Evolutionary conservation across 1,140 invertebrate species (phyloP), one percentile per base, ranked within the genome.

Genomic region (Bathynomus jamesi): DNA sequence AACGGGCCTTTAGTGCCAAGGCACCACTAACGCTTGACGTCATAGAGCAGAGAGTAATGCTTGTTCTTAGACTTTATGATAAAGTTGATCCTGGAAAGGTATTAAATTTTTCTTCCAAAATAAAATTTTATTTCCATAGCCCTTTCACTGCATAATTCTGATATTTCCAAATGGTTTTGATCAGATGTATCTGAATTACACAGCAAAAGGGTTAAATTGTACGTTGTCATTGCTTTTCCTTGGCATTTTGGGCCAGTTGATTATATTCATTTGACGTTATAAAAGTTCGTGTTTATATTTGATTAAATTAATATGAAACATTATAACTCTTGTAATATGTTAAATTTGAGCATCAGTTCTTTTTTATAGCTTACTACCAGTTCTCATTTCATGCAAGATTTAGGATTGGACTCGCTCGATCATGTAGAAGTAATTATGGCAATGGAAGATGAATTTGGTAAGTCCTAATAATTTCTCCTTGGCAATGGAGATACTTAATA

Each of bases 351-450:
- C n/a, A n/a, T n/a, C n/a, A n/a, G n/a, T n/a, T n/a, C n/a, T n/a
- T n/a, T n/a, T 76, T 86, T 88, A 76, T 84, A 98, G 94, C 82
- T 99, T 7, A 88, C 86, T 27, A 78, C 95, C 67, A 91, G 98
- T 3, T 92, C 94, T 13, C 94, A 99, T 84, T 99, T 99, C 81
- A 93, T 96, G 75, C 95, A 95, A 82, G 97, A 99, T 82, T 84
- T 99, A 75, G 97, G 96, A 46, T 84, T 99, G 72, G 97, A 99
- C 82, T 98, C 95, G 5, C 83, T 99, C 74, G 97, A 99, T 84
- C 96, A 98, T 84, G 96, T 99, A 29, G 97, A 99, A 86, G 89
- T 99, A 60, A 96, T 99, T 70, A 99, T 99, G 95, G 95, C 95
- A 1, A 95, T 99, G 86, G 97, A 99, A 84, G 96, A 99, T 86